phyloP scores from a whole-genome alignment of 2,113 vertebrate genomes.

The Phocoena sinus region DNA sequence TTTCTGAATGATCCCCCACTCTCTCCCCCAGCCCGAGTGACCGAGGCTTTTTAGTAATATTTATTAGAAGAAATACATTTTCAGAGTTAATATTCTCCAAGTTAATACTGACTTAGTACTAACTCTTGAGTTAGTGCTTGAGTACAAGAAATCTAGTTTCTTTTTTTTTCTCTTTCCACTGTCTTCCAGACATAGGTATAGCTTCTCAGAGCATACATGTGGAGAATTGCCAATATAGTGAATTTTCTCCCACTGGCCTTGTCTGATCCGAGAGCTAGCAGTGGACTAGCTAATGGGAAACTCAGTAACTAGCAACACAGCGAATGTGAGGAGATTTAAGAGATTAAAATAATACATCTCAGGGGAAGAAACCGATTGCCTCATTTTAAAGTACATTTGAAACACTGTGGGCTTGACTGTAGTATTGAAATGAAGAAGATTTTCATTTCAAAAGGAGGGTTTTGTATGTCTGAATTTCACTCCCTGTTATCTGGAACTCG shows the following conservation, averaged over 20 bases:
- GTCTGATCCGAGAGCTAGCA: constrained; percentile 8
- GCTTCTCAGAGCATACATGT: not conserved
- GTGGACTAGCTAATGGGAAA: constrained; percentile 35
- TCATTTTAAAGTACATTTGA: constrained; percentile 65
- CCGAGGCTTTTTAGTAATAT: not conserved
- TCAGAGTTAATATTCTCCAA: not conserved
- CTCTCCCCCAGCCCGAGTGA: not conserved
- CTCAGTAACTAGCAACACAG: constrained; percentile 29
- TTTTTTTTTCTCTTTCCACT: not conserved
- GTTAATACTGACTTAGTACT: not conserved
- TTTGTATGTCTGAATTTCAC: constrained; percentile 55
- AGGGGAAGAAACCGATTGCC: constrained; percentile 56
- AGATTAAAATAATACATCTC: constrained; percentile 61
- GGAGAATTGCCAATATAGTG: not conserved
- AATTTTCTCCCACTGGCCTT: constrained; percentile 40
- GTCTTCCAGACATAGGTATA: not conserved
- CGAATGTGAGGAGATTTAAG: constrained; percentile 32
- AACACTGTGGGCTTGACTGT: constrained; percentile 43
- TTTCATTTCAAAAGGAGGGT: constrained; percentile 63
- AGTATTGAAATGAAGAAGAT: constrained; percentile 39
- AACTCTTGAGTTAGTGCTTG: not conserved
- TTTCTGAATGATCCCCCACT: not conserved
- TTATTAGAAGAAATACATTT: not conserved
- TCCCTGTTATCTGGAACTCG: constrained; percentile 59
- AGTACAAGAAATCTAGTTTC: not conserved